A percentile compares a stretch with the other conserved stretches of the same genome.
These are phyloP conservation scores for Drosophila equinoxialis DNA, from an alignment of 1,140 invertebrate genomes.

Conservation along the genomic window DNA sequence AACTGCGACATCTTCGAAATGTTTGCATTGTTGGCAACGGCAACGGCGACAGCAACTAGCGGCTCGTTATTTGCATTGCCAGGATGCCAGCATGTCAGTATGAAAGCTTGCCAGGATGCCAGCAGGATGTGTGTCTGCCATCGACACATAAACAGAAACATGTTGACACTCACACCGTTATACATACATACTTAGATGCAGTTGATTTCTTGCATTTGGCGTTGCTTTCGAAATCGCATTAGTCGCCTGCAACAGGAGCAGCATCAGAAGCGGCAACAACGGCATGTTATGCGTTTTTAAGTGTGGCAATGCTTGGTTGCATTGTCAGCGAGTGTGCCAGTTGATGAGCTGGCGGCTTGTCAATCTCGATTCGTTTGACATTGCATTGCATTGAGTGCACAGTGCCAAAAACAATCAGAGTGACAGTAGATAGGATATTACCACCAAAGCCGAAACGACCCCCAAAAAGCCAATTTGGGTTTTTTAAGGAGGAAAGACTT, in stretches of 20 bases:
- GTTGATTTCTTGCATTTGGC: slow-evolving; percentile 71
- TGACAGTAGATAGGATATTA: not conserved
- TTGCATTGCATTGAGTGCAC: slow-evolving; percentile 53
- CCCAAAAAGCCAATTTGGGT: slow-evolving; percentile 4
- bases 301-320: slow-evolving; percentile 37
- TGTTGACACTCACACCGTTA: slow-evolving; percentile 26
- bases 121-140: slow-evolving; percentile 52
- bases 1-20: slow-evolving; percentile 50
- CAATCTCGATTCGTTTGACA: slow-evolving; percentile 29
- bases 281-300: slow-evolving; percentile 45
- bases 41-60: not conserved
- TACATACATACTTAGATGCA: slow-evolving; percentile 55
- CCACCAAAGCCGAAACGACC: not conserved
- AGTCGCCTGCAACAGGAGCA: slow-evolving; percentile 44
- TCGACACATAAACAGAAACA: slow-evolving; percentile 47
- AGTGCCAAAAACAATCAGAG: slow-evolving; percentile 28
- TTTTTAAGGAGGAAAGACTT: slow-evolving; percentile 33
- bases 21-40: slow-evolving; percentile 61
- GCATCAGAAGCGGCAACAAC: not conserved
- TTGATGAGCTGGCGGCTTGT: slow-evolving; percentile 65
- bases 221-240: slow-evolving; percentile 75
- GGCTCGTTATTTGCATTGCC: slow-evolving; percentile 77
- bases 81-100: slow-evolving; percentile 44
- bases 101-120: slow-evolving; percentile 38
- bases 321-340: slow-evolving; percentile 61